Percentiles rank a stretch among this genome's conserved stretches.
These are phyloP conservation scores for Chrysomela aeneicollis DNA, from an alignment of 2,888 invertebrate genomes.

Conservation along the genomic window DNA sequence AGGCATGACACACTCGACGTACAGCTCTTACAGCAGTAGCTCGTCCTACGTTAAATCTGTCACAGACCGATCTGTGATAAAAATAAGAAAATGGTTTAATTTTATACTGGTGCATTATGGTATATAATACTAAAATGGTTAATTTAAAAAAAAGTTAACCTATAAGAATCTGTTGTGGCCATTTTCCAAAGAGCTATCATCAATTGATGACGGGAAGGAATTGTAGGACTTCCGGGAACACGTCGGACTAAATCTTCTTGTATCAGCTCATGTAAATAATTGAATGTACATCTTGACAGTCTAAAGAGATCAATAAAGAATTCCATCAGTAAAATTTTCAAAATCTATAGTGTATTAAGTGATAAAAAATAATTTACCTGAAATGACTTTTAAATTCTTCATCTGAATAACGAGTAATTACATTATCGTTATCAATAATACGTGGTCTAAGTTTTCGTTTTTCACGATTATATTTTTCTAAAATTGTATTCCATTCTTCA, in stretches of 20 bases:
- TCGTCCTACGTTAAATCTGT: slow-evolving; percentile 23
- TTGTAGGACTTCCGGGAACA: slow-evolving; percentile 23
- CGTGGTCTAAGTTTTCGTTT: slow-evolving; percentile 21
- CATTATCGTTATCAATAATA: slow-evolving; percentile 25
- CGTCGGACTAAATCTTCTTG: slow-evolving; percentile 25
- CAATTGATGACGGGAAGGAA: slow-evolving; percentile 36
- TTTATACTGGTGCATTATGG: slow-evolving; percentile 9
- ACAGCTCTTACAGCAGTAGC: slow-evolving; percentile 24
- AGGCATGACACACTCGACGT: slow-evolving; percentile 17
- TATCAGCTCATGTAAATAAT: slow-evolving; percentile 24
- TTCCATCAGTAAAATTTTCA: slow-evolving; percentile 10
- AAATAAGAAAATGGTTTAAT: slow-evolving; percentile 10
- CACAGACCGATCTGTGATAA: slow-evolving; percentile 17
- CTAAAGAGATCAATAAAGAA: slow-evolving; percentile 20
- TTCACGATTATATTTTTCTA: slow-evolving; percentile 18
- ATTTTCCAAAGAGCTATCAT: slow-evolving; percentile 30
- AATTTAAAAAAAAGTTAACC: slow-evolving; percentile 19
- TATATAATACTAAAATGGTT: not conserved
- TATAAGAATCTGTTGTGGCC: slow-evolving; percentile 25
- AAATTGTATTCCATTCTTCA: slow-evolving; percentile 27
- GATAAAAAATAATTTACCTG: slow-evolving; percentile 14
- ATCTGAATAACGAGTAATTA: slow-evolving; percentile 24
- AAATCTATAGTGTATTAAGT: slow-evolving; percentile 11
- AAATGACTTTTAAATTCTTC: slow-evolving; percentile 22
- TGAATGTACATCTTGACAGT: slow-evolving; percentile 23